Conservation (phyloP, 1,140 invertebrate species). For the Drosophila lowei region DNA sequence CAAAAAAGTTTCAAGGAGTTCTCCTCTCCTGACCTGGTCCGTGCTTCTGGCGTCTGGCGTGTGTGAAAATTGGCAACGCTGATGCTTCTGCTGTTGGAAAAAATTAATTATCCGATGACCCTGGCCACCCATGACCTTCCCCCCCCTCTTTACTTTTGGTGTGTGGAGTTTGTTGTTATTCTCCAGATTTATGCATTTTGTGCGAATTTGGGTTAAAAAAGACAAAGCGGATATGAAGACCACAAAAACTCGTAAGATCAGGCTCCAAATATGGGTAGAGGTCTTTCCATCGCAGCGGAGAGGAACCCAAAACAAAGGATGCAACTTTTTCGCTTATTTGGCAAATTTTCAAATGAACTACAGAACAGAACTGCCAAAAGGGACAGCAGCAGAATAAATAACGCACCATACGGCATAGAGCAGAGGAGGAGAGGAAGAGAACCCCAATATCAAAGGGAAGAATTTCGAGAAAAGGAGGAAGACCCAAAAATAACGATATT, state of each 20-base stretch:
- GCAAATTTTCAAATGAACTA: slow-evolving; percentile 70
- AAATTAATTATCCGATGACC: slow-evolving; percentile 41
- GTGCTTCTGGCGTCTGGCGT: no score
- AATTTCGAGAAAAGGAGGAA: not conserved
- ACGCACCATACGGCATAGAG: slow-evolving; percentile 24
- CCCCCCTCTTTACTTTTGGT: slow-evolving; percentile 9
- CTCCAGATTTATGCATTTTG: slow-evolving; percentile 45
- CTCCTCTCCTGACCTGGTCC: no score
- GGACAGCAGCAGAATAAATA: slow-evolving; percentile 54
- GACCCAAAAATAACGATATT: no score
- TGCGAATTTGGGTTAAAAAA: slow-evolving; percentile 64
- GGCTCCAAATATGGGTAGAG: slow-evolving; percentile 5
- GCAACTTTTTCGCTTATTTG: slow-evolving; percentile 75
- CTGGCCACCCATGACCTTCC: not conserved
- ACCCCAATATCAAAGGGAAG: no score
- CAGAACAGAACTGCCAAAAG: slow-evolving; percentile 57
- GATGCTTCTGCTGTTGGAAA: not conserved
- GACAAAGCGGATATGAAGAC: not conserved
- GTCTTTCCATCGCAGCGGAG: no score
- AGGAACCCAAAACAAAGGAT: slow-evolving; percentile 15
- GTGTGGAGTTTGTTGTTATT: slow-evolving; percentile 26
- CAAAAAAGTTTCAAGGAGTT: no score
- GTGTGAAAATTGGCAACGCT: no score
- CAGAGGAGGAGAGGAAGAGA: not conserved
- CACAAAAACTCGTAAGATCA: slow-evolving; percentile 8